Conservation (phyloP, 2,888 invertebrate genomes). For the Neelides folsomi region DNA sequence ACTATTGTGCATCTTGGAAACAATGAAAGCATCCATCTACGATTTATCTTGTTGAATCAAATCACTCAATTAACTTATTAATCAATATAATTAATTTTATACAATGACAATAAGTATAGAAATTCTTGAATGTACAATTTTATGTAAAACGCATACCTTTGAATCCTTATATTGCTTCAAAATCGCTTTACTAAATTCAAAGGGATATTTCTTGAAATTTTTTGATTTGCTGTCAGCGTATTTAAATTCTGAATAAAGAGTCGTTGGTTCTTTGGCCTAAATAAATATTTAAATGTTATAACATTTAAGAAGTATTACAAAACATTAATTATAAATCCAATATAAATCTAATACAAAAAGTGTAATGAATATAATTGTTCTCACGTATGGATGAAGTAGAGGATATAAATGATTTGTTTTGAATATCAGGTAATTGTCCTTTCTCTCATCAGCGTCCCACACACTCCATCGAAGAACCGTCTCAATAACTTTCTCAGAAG, state of each 20-base stretch:
- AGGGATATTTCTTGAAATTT: constrained; percentile 58
- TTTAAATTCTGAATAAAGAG: constrained; percentile 62
- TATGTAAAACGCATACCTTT: constrained; percentile 43
- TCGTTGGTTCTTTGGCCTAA: constrained; percentile 48
- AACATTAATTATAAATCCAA: no score
- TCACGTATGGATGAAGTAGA: constrained; percentile 36
- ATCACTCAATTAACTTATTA: no score
- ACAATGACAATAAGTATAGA: no score
- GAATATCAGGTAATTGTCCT: constrained; percentile 63
- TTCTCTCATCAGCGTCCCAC: constrained; percentile 75
- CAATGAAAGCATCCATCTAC: no score
- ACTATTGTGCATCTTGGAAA: constrained; percentile 7
- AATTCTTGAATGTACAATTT: no score
- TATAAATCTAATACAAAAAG: no score
- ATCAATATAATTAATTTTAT: no score
- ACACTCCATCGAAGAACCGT: constrained; percentile 66
- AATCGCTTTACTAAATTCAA: constrained; percentile 66
- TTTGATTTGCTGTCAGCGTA: constrained; percentile 62
- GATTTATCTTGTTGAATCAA: no score
- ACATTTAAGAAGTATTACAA: no score
- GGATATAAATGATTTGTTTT: constrained; percentile 36
- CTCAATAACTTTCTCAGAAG: constrained; percentile 50
- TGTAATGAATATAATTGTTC: constrained; percentile 5
- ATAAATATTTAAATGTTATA: constrained; percentile 1
- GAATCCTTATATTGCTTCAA: constrained; percentile 64